phyloP scores from a whole-genome alignment of 2,888 invertebrate species.

The Orthosia gracilis region DNA sequence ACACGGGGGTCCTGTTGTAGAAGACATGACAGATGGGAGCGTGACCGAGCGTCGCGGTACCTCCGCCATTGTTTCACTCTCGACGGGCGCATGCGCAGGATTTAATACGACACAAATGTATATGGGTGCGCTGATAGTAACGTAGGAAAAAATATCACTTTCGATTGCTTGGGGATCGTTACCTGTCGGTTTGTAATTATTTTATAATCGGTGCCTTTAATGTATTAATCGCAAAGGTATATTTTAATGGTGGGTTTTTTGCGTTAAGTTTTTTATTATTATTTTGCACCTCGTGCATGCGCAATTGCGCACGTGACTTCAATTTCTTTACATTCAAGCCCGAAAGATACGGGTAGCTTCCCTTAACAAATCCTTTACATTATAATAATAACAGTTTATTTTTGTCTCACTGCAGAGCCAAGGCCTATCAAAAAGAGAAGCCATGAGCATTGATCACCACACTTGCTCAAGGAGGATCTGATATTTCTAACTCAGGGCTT shows the following conservation, averaged over 20 bases:
- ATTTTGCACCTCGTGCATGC: not conserved
- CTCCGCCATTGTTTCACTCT: conserved; percentile 74
- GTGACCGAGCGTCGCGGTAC: conserved; percentile 72
- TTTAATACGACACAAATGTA: conserved; percentile 70
- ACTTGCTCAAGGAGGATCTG: no score
- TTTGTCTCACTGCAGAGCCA: no score
- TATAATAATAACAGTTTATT: no score
- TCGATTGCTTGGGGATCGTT: conserved; percentile 46
- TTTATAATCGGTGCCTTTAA: conserved; percentile 38
- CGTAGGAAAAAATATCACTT: conserved; percentile 67
- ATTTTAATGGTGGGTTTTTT: conserved; percentile 7
- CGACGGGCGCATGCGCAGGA: conserved; percentile 69
- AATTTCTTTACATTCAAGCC: not conserved
- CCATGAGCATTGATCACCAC: no score
- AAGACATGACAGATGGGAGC: conserved; percentile 77
- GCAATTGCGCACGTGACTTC: not conserved
- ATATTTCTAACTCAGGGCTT: no score
- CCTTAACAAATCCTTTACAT: not conserved
- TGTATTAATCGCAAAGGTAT: conserved; percentile 41
- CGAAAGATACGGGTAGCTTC: not conserved
- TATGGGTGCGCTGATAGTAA: conserved; percentile 67
- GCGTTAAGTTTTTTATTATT: not conserved
- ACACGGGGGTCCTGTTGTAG: conserved; percentile 73
- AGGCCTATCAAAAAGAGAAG: no score
- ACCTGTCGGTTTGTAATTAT: conserved; percentile 44